Evolutionary conservation across 2,113 vertebrate species (phyloP).

Genomic region (Apaloderma vittatum): DNA sequence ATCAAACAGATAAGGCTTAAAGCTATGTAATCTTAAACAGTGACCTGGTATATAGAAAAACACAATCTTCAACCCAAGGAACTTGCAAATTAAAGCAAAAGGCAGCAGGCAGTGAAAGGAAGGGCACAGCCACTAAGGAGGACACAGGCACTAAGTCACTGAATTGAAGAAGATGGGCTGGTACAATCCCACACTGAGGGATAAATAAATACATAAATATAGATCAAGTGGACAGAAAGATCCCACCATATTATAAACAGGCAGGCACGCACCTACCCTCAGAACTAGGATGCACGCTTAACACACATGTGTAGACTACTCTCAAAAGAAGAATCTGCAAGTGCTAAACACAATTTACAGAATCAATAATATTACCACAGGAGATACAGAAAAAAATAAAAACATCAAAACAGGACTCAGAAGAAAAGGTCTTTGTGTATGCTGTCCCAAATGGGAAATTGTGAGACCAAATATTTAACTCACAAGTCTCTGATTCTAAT

Average conservation of each 20-base stretch:
- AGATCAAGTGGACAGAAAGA: background rate
- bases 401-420: background rate
- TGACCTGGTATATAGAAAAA: background rate
- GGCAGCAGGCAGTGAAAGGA: background rate
- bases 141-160: background rate
- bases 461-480: background rate
- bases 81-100: background rate
- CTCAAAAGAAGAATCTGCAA: background rate
- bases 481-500: background rate
- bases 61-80: background rate
- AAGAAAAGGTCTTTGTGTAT: background rate
- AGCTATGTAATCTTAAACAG: background rate
- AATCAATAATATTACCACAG: background rate
- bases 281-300: background rate
- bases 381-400: background rate
- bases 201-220: background rate
- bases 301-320: background rate
- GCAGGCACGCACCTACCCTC: background rate
- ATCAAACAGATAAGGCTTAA: background rate
- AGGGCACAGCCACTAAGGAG: background rate
- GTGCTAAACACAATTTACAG: background rate
- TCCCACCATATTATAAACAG: background rate
- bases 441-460: background rate
- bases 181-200: background rate
- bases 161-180: background rate